Conservation (phyloP, 2,113 vertebrate genomes). For the Sphyrna mokarran region DNA sequence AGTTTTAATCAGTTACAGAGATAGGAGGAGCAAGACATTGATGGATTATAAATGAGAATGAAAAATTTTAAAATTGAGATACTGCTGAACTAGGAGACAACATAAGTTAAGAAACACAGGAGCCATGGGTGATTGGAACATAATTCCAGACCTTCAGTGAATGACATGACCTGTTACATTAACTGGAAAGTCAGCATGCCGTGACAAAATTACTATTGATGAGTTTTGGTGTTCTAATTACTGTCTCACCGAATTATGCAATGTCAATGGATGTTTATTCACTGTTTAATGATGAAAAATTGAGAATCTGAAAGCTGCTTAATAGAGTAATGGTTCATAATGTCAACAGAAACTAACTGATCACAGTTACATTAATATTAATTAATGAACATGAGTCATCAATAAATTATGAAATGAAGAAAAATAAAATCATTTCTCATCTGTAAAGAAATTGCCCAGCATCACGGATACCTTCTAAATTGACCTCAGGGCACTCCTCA, state of each 20-base stretch:
- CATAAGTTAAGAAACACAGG: no score
- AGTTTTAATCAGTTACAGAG: no score
- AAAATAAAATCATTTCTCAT: not conserved
- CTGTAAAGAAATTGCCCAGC: not conserved
- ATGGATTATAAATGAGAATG: no score
- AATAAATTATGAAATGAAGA: conserved; percentile 18
- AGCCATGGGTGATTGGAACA: no score
- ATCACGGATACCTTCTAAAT: not conserved
- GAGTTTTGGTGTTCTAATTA: not conserved
- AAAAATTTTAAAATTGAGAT: no score
- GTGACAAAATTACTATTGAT: conserved; percentile 1
- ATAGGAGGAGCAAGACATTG: not conserved
- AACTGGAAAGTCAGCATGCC: not conserved
- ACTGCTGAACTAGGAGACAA: no score
- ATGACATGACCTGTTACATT: not conserved
- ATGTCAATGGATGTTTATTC: conserved; percentile 7
- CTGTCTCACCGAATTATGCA: not conserved
- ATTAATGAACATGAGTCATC: not conserved
- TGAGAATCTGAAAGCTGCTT: not conserved
- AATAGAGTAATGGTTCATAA: conserved; percentile 4
- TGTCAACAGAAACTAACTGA: not conserved
- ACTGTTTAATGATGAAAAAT: conserved; percentile 23
- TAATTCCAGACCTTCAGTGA: not conserved
- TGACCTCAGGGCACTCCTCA: not conserved
- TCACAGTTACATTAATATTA: not conserved